A percentile compares a stretch with the other conserved stretches of the same genome.
Evolutionary conservation across 2,113 vertebrate genomes (phyloP).

Genomic region (Zosterops hypoxanthus): DNA sequence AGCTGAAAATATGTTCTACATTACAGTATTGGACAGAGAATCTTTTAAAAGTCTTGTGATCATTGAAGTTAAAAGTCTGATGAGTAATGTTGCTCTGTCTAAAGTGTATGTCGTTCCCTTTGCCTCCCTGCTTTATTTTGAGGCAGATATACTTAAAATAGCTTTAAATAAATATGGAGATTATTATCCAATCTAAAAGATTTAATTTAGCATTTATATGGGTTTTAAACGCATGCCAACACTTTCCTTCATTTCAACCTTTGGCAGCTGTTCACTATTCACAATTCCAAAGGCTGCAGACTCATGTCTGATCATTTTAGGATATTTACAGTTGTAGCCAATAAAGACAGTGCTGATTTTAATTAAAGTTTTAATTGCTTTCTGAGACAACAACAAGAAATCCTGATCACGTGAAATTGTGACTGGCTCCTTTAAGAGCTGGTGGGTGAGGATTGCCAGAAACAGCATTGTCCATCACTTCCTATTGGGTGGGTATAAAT

Average conservation of each 20-base stretch:
- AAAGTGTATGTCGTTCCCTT: slow-evolving; percentile 67
- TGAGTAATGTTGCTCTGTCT: slow-evolving; percentile 74
- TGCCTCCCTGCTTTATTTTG: slow-evolving; percentile 71
- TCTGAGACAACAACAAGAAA: slow-evolving; percentile 64
- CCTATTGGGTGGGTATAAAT: slow-evolving; percentile 16
- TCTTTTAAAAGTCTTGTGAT: slow-evolving; percentile 60
- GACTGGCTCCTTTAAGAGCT: slow-evolving; percentile 58
- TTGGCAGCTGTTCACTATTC: slow-evolving; percentile 63
- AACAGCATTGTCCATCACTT: slow-evolving; percentile 29
- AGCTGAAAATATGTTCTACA: slow-evolving; percentile 70
- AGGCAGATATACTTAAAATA: slow-evolving; percentile 75
- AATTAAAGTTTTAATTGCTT: slow-evolving; percentile 69
- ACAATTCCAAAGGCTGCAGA: slow-evolving; percentile 65
- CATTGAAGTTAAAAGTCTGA: slow-evolving; percentile 69
- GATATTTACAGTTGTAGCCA: slow-evolving; percentile 69
- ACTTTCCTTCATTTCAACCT: slow-evolving; percentile 58
- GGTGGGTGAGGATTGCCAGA: background rate
- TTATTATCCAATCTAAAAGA: slow-evolving; percentile 76
- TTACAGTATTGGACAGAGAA: slow-evolving; percentile 69
- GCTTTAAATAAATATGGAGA: slow-evolving; percentile 70
- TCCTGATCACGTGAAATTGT: background rate
- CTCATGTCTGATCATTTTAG: slow-evolving; percentile 63
- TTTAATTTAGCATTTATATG: slow-evolving; percentile 74
- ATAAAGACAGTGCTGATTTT: slow-evolving; percentile 62
- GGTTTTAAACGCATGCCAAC: slow-evolving; percentile 67